phyloP scores from a whole-genome alignment of 2,797 vertebrate species.

The Gobionotothen gibberifrons region DNA sequence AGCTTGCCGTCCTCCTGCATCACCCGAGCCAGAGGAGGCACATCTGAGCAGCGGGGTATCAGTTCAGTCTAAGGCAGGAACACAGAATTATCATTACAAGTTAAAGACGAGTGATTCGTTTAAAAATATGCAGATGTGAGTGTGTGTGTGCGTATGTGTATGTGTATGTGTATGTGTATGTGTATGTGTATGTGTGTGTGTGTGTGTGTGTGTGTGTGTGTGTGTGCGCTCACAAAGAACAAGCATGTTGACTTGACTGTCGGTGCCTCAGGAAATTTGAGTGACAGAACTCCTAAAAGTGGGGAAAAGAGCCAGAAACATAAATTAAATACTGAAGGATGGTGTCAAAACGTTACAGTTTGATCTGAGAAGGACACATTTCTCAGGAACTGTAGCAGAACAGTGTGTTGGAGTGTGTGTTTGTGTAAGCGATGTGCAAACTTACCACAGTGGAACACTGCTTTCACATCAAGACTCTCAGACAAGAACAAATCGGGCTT shows the following conservation, averaged over 20 bases:
- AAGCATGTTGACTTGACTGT: constrained; percentile 97
- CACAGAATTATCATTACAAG: constrained; percentile 30
- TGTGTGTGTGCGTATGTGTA: constrained; percentile 11
- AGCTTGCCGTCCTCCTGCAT: constrained; percentile 94
- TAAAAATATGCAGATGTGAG: not conserved
- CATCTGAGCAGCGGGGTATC: constrained; percentile 92
- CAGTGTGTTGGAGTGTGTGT: constrained; percentile 10
- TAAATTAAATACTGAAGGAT: constrained; percentile 27
- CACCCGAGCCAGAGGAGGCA: constrained; percentile 90
- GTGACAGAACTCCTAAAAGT: constrained; percentile 91
- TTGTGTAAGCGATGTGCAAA: constrained; percentile 52
- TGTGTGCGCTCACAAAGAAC: constrained; percentile 92
- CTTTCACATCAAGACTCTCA: constrained; percentile 96
- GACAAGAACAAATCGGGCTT: constrained; percentile 98
- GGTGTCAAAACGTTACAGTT: constrained; percentile 46
- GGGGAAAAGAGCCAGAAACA: constrained; percentile 33
- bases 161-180: constrained; percentile 9
- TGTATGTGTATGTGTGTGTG: constrained; percentile 13
- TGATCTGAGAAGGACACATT: constrained; percentile 38
- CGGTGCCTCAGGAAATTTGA: constrained; percentile 98
- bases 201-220: constrained; percentile 13
- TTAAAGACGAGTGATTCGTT: constrained; percentile 8
- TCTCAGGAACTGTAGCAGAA: constrained; percentile 14
- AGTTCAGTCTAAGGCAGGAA: constrained; percentile 89
- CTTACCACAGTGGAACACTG: constrained; percentile 99